Evolutionary conservation across 2,113 vertebrate genomes (phyloP).

Genomic region (Steatornis caripensis): DNA sequence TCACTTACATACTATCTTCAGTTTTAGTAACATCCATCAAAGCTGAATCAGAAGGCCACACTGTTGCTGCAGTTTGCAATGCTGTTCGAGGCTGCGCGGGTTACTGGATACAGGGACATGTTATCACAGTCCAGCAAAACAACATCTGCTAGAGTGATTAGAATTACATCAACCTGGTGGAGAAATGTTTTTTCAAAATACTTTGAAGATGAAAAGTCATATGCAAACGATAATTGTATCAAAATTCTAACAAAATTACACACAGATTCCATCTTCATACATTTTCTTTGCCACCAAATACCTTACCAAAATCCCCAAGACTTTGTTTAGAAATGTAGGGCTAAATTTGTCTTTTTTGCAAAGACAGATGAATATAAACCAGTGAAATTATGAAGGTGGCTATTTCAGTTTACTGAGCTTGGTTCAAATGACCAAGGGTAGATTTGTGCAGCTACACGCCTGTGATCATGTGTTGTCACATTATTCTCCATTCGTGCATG

Average conservation of each 20-base stretch:
- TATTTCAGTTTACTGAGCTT: background rate
- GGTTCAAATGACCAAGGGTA: background rate
- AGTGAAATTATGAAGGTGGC: background rate
- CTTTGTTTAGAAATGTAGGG: background rate
- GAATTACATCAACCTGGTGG: background rate
- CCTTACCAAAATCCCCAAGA: background rate
- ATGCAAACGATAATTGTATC: background rate
- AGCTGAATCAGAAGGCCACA: background rate
- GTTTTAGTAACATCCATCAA: background rate
- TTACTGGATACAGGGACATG: background rate
- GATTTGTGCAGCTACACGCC: background rate
- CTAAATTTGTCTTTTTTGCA: background rate
- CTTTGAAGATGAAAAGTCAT: background rate
- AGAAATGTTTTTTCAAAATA: constrained; percentile 4
- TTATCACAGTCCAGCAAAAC: background rate
- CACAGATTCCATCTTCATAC: background rate
- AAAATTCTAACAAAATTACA: background rate
- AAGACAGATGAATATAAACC: background rate
- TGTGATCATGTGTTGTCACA: background rate
- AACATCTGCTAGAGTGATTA: constrained; percentile 39
- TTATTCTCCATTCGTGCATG: accelerated
- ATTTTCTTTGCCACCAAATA: background rate
- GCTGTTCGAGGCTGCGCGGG: background rate
- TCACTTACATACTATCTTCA: background rate
- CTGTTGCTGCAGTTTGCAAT: background rate